These are phyloP conservation scores for Diadophis punctatus DNA, from an alignment of 2,113 vertebrate genomes.

Conservation along the genomic window DNA sequence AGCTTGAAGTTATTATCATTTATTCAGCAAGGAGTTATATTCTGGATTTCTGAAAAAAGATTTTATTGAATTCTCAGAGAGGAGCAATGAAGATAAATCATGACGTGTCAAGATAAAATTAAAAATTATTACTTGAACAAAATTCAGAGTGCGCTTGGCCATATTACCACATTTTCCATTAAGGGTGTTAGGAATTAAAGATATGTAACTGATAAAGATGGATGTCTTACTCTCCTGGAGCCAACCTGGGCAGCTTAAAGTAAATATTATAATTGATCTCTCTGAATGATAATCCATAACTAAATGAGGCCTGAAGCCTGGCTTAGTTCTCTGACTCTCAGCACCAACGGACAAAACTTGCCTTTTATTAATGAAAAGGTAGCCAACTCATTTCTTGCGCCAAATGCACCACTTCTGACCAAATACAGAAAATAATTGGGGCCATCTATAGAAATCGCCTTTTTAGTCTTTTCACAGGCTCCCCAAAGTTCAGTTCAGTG, in stretches of 20 bases:
- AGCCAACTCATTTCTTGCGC: constrained; percentile 58
- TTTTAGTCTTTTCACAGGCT: not conserved
- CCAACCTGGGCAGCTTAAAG: constrained; percentile 54
- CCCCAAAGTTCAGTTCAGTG: constrained; percentile 12
- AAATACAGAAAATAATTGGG: constrained; percentile 29
- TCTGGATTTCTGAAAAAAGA: constrained; percentile 48
- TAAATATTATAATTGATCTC: constrained; percentile 70
- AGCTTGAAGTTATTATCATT: constrained; percentile 40
- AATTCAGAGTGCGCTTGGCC: constrained; percentile 46
- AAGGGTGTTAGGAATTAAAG: constrained; percentile 58
- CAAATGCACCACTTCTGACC: constrained; percentile 20
- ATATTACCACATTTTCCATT: constrained; percentile 45
- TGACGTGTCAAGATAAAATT: constrained; percentile 60
- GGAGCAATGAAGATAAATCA: constrained; percentile 57
- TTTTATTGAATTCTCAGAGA: constrained; percentile 52
- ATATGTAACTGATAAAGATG: constrained; percentile 61
- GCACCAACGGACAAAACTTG: constrained; percentile 63
- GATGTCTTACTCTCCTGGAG: constrained; percentile 58
- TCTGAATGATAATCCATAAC: constrained; percentile 56
- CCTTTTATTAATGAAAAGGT: constrained; percentile 61
- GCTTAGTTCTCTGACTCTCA: constrained; percentile 49
- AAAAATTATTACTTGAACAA: constrained; percentile 62
- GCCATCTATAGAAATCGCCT: not conserved
- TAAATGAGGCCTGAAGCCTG: constrained; percentile 55
- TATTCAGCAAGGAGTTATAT: constrained; percentile 47